These are phyloP conservation scores for Drosophila ohnishii DNA, from an alignment of 1,140 invertebrate genomes.

Conservation along the genomic window DNA sequence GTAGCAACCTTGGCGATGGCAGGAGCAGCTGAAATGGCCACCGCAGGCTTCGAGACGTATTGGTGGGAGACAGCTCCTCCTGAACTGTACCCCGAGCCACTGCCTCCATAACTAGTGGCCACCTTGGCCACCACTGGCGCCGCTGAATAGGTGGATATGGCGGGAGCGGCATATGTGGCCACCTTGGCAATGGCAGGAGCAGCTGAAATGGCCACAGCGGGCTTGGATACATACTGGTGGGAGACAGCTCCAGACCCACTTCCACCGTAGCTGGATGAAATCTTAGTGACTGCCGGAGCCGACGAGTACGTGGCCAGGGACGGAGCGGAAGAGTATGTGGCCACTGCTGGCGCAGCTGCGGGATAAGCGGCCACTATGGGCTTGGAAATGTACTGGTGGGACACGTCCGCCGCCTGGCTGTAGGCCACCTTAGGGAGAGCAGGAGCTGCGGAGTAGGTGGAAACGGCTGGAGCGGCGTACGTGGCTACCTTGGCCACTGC, in stretches of 20 bases:
- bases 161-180: slow-evolving; percentile 39
- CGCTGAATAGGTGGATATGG: slow-evolving; percentile 37
- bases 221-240: slow-evolving; percentile 48
- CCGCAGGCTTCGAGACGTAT: slow-evolving; percentile 54
- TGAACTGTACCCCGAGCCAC: slow-evolving; percentile 21
- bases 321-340: too few species aligned
- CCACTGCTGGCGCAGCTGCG: too few species aligned
- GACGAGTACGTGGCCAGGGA: too few species aligned
- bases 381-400: slow-evolving; percentile 71
- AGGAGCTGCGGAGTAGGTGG: slow-evolving; percentile 39
- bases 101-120: slow-evolving; percentile 31
- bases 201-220: slow-evolving; percentile 39
- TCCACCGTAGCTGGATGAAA: slow-evolving; percentile 13
- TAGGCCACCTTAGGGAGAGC: slow-evolving; percentile 26
- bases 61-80: slow-evolving; percentile 62
- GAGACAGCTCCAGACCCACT: slow-evolving; percentile 24
- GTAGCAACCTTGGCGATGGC: slow-evolving; percentile 54
- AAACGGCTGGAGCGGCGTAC: slow-evolving; percentile 44
- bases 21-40: slow-evolving; percentile 44
- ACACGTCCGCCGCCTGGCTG: slow-evolving; percentile 51
- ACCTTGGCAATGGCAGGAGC: slow-evolving; percentile 44
- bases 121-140: slow-evolving; percentile 52
- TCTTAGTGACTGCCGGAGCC: too few species aligned
- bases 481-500: slow-evolving; percentile 37
- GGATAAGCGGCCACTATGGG: too few species aligned